A percentile compares a stretch with the other conserved stretches of the same genome.
phyloP scores from a whole-genome alignment of 2,797 vertebrate species.

The Pelobates cultripes region DNA sequence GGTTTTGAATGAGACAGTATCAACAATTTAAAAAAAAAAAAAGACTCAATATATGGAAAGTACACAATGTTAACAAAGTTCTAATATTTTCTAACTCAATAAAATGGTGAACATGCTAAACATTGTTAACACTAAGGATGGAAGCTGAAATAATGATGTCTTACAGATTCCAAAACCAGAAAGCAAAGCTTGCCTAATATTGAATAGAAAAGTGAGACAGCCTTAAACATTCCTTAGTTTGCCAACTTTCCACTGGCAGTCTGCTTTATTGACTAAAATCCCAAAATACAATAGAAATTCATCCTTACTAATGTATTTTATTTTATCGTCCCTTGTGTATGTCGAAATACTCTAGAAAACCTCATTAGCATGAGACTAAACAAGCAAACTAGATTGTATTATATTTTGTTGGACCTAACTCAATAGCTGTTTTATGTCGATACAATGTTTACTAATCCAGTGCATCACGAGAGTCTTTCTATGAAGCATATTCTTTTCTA shows the following conservation, averaged over 20 bases:
- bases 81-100: background rate
- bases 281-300: slow-evolving; percentile 6
- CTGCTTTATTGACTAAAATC: slow-evolving; percentile 3
- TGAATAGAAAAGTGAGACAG: slow-evolving; percentile 52
- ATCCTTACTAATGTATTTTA: background rate
- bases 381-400: background rate
- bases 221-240: slow-evolving; percentile 24
- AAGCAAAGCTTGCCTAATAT: slow-evolving; percentile 9
- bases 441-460: too few species aligned
- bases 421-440: too few species aligned
- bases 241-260: slow-evolving; percentile 64
- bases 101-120: too few species aligned
- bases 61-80: background rate
- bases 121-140: too few species aligned
- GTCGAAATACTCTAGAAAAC: background rate
- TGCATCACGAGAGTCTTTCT: too few species aligned
- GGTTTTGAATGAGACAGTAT: too few species aligned
- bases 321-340: background rate
- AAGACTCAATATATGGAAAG: background rate
- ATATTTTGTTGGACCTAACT: background rate
- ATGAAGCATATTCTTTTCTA: too few species aligned
- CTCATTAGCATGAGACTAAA: background rate
- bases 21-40: too few species aligned
- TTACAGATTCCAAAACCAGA: slow-evolving; percentile 9
- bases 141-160: too few species aligned